Conservation (phyloP, 2,113 vertebrate species). For the Apteryx mantelli region DNA sequence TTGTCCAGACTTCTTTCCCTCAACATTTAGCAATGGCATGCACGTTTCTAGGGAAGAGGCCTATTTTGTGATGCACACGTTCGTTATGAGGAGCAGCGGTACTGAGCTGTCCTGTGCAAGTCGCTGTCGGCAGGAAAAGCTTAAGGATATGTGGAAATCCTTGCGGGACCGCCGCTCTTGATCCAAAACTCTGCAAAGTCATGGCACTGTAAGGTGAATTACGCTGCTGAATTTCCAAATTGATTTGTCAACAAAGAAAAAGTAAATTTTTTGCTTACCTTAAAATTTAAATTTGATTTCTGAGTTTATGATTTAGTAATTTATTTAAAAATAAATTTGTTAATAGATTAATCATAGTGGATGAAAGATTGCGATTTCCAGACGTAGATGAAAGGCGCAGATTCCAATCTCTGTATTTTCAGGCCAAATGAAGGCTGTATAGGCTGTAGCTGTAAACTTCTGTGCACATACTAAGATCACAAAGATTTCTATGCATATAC, state of each 20-base stretch:
- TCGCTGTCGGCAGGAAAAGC: not conserved
- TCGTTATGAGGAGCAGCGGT: not conserved
- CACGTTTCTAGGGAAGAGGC: not conserved
- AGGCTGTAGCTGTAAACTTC: not conserved
- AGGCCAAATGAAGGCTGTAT: not conserved
- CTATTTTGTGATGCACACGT: not conserved
- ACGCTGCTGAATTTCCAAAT: not conserved
- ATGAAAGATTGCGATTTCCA: not conserved
- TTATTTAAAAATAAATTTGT: not conserved
- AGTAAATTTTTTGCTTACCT: not conserved
- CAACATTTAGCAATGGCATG: not conserved
- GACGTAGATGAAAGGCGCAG: not conserved
- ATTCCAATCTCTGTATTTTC: not conserved
- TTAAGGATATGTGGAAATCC: not conserved
- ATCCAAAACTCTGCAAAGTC: not conserved
- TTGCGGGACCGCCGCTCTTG: not conserved
- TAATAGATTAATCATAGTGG: not conserved
- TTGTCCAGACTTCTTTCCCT: not conserved
- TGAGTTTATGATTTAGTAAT: not conserved
- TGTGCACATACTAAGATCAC: rapidly evolving
- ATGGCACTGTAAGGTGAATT: not conserved
- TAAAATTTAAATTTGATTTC: not conserved
- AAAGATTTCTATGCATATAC: not conserved
- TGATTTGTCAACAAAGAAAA: not conserved
- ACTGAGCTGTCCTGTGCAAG: not conserved